Conservation (phyloP, 2,888 invertebrate species). For the Germaria angustata region DNA sequence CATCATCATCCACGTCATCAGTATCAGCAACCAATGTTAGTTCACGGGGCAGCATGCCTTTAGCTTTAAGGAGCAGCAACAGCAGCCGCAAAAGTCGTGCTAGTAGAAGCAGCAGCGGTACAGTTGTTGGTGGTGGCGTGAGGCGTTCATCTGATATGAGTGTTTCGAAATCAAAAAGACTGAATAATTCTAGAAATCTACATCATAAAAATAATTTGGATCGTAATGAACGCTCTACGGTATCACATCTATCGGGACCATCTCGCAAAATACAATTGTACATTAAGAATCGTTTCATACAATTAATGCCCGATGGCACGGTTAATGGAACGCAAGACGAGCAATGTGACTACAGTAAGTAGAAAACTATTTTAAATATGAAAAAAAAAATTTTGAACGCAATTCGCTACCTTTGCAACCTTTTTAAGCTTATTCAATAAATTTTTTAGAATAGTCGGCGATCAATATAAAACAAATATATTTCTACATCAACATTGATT, state of each 20-base stretch:
- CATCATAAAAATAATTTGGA: conserved; percentile 77
- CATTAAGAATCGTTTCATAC: conserved; percentile 90
- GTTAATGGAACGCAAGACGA: conserved; percentile 91
- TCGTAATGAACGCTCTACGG: conserved; percentile 86
- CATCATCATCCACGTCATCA: conserved; percentile 6
- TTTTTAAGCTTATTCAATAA: too few relatives aligned
- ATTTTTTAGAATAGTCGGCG: too few relatives aligned
- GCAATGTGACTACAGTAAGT: conserved; percentile 92
- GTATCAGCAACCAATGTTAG: conserved; percentile 29
- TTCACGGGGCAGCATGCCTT: conserved; percentile 20
- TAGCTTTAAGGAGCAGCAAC: conserved; percentile 12
- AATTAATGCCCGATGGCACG: conserved; percentile 90
- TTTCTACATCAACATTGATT: too few relatives aligned
- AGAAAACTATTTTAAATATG: conserved; percentile 34
- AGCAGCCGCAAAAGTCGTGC: conserved; percentile 38
- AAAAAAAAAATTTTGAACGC: too few relatives aligned
- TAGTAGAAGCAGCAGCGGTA: conserved; percentile 41
- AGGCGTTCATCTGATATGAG: conserved; percentile 65
- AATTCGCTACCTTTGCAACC: too few relatives aligned
- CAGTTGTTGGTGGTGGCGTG: conserved; percentile 47
- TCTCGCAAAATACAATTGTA: conserved; percentile 91
- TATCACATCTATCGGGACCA: conserved; percentile 90
- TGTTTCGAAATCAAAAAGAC: conserved; percentile 79
- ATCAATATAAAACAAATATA: too few relatives aligned
- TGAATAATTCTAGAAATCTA: conserved; percentile 79